These are phyloP conservation scores for Amphilophus citrinellus DNA, from an alignment of 2,113 vertebrate species.

Conservation along the genomic window DNA sequence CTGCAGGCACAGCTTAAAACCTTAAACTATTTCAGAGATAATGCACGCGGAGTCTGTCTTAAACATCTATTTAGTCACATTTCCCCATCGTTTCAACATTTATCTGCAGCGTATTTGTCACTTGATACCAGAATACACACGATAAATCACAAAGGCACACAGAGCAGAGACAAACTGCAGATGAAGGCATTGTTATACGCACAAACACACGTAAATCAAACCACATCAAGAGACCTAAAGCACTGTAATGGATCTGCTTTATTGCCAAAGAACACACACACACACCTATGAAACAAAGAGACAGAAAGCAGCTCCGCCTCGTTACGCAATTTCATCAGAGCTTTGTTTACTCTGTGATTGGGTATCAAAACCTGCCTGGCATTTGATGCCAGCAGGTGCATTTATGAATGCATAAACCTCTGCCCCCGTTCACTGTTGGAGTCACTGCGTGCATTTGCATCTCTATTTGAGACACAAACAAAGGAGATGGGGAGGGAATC, in stretches of 20 bases:
- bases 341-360: conserved; percentile 7
- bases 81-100: not conserved
- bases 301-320: not conserved
- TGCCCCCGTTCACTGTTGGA: not conserved
- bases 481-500: conserved; percentile 18
- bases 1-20: not conserved
- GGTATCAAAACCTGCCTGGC: not conserved
- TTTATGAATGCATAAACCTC: not conserved
- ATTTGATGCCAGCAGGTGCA: conserved; percentile 18
- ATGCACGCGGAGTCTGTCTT: not conserved
- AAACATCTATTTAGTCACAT: not conserved
- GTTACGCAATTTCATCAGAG: not conserved
- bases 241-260: conserved; percentile 19
- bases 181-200: not conserved
- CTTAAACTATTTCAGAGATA: not conserved
- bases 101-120: not conserved
- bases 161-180: not conserved
- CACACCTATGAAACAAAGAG: not conserved
- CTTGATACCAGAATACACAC: not conserved
- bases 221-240: conserved; percentile 25
- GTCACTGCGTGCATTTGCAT: not conserved
- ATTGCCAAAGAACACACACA: conserved; percentile 24
- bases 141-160: not conserved
- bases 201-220: not conserved
- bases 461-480: not conserved